Evolutionary conservation across 2,113 vertebrate genomes (phyloP), one percentile per base, ranked within the genome.

Genomic region (Merops nubicus): DNA sequence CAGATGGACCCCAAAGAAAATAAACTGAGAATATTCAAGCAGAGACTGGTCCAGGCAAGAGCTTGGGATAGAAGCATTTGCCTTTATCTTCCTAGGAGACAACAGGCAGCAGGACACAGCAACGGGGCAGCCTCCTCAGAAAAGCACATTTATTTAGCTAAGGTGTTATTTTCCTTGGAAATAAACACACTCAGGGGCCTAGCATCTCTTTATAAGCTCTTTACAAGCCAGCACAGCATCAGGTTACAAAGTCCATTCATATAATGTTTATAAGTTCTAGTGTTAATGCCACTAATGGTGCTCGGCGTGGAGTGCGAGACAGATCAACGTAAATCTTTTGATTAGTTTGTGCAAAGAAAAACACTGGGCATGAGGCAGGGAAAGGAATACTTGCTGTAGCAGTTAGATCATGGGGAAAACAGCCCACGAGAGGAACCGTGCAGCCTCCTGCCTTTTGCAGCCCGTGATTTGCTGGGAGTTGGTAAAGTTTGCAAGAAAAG

Each of bases 111-210:
- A 85, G 53, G 70, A 76, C 20, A 19, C 74, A 48, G 75, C 34
- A 60, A 45, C 1, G 94, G 43, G 67, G 65, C 3, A 85, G 50
- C 38, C 22, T 50, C 28, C 38, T 70, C 11, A 74, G 23, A 94
- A 94, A 91, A 79, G 81, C 94, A 84, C 48, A 95, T 91, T 96
- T 91, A 89, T 92, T 96, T 85, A 95, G 48, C 65, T 8, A 79
- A 86, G 60, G 51, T 95, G 87, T 78, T 97, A 77, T 91, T 95
- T 97, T 95, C 70, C 88, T 90, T 51, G 69, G 81, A 96, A 96
- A 96, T 90, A 97, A 94, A 96, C 79, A 95, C 75, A 85, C 94
- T 56, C 57, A 72, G 79, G 81, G 80, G 54, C 48, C 86, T 80
- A 88, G 42, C 53, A 94, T 74, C 73, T 91, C 82, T 82, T 91